phyloP scores from a whole-genome alignment of 2,888 invertebrate genomes.

The Orchesella flavescens region DNA sequence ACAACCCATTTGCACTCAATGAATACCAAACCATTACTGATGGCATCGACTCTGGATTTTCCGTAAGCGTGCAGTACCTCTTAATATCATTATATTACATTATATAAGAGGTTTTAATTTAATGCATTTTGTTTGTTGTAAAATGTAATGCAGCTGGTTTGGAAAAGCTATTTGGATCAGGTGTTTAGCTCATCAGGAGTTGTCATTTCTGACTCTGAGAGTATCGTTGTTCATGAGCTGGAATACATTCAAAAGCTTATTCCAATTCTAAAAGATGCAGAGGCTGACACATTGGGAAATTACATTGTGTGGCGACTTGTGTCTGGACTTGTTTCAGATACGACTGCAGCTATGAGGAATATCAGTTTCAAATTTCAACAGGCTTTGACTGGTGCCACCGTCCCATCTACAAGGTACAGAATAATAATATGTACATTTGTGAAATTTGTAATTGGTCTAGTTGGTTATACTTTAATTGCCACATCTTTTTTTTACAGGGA shows the following conservation, averaged over 20 bases:
- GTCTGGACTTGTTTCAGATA: constrained; percentile 61
- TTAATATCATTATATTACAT: too few species aligned
- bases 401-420: constrained; percentile 63
- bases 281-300: constrained; percentile 59
- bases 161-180: constrained; percentile 41
- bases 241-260: constrained; percentile 58
- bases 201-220: constrained; percentile 45
- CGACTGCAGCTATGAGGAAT: constrained; percentile 69
- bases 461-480: too few species aligned
- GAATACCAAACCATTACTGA: constrained; percentile 64
- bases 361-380: constrained; percentile 70
- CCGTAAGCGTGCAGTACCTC: too few species aligned
- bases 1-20: constrained; percentile 62
- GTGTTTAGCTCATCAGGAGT: constrained; percentile 65
- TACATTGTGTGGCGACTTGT: constrained; percentile 69
- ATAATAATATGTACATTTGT: too few species aligned
- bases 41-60: constrained; percentile 35
- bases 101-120: too few species aligned
- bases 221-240: constrained; percentile 63
- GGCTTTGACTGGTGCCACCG: constrained; percentile 65
- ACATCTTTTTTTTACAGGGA: too few species aligned
- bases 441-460: too few species aligned
- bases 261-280: constrained; percentile 40
- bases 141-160: constrained; percentile 28
- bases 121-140: too few species aligned